phyloP scores from a whole-genome alignment of 37 sponge, comb jelly and placozoan genomes.

The Haliclona indistincta region DNA sequence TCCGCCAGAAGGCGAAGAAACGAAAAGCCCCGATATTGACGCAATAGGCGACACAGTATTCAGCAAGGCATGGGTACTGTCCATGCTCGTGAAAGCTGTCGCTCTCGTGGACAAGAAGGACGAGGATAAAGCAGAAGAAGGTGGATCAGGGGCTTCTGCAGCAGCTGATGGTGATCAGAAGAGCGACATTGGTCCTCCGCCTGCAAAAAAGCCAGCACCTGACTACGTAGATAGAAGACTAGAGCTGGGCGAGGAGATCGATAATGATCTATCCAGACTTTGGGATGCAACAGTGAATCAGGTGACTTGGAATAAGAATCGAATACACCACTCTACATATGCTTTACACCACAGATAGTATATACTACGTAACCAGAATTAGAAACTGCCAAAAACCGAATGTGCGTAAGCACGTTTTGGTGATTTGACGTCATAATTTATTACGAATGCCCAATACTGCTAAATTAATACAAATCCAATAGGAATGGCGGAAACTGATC shows the following conservation, averaged over 20 bases:
- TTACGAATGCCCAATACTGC: no score
- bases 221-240: neutral
- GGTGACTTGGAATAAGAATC: constrained; percentile 21
- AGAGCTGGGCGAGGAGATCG: constrained; percentile 24
- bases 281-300: constrained; percentile 67
- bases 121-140: neutral
- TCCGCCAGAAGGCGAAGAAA: no score
- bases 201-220: neutral
- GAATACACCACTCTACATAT: no score
- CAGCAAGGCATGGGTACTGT: constrained; percentile 69
- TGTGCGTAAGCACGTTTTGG: no score
- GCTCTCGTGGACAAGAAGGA: neutral
- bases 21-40: no score
- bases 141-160: neutral
- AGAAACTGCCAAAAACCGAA: no score
- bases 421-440: no score
- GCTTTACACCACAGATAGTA: no score
- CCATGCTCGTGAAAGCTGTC: constrained; percentile 50
- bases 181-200: neutral
- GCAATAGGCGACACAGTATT: constrained; percentile 57
- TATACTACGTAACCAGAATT: no score
- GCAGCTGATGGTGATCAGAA: neutral
- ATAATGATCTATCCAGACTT: constrained; percentile 44
- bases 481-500: no score
- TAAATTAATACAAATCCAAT: no score